Percentiles rank a stretch among this genome's conserved stretches.
Evolutionary conservation across 2,797 vertebrate genomes (phyloP).

Genomic region (Scarus forsteni): DNA sequence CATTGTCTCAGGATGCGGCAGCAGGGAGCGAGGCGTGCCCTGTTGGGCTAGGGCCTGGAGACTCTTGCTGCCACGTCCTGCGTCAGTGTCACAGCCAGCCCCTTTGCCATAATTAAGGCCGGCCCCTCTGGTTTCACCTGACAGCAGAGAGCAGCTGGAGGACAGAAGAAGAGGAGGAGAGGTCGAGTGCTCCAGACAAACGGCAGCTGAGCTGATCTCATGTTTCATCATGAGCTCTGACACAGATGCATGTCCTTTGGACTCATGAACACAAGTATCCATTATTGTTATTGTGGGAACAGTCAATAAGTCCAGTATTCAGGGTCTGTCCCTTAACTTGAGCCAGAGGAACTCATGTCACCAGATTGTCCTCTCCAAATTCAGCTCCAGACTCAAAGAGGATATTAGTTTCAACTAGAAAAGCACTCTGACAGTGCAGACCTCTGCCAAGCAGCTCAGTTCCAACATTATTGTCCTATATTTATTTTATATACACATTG

Average conservation of each 20-base stretch:
- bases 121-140: constrained; percentile 64
- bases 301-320: background rate
- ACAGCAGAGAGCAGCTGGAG: constrained; percentile 76
- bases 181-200: constrained; percentile 46
- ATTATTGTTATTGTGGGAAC: background rate
- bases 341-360: background rate
- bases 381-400: background rate
- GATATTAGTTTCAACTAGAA: no score
- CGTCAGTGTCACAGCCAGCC: constrained; percentile 69
- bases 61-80: constrained; percentile 41
- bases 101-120: constrained; percentile 71
- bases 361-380: background rate
- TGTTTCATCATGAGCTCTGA: constrained; percentile 21
- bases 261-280: constrained; percentile 11
- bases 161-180: constrained; percentile 59
- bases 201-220: constrained; percentile 30
- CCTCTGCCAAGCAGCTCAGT: no score
- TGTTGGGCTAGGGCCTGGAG: constrained; percentile 31
- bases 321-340: background rate
- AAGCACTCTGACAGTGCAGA: no score
- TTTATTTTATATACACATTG: no score
- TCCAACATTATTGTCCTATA: no score
- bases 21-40: constrained; percentile 48
- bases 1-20: constrained; percentile 57
- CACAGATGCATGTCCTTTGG: constrained; percentile 16